phyloP scores from a whole-genome alignment of 2,113 vertebrate genomes.

The Macroglossus sobrinus region DNA sequence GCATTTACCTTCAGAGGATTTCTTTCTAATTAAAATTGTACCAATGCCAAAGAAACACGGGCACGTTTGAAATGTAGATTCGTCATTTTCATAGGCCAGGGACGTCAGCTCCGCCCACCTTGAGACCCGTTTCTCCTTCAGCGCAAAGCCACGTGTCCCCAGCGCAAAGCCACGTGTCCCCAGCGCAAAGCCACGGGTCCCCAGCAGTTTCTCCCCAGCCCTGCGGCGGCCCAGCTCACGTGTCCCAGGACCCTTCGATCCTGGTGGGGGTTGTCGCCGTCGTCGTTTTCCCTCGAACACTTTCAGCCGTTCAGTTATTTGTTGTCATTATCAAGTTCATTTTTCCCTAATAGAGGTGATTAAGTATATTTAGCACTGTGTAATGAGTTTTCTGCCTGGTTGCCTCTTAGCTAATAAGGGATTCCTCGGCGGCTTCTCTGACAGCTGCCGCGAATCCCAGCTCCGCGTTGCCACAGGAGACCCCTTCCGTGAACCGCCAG shows the following conservation, averaged over 20 bases:
- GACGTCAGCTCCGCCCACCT: slow-evolving; percentile 38
- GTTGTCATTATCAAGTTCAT: slow-evolving; percentile 94
- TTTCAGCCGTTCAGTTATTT: slow-evolving; percentile 93
- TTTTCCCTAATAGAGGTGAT: slow-evolving; percentile 97
- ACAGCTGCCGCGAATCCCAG: slow-evolving; percentile 87
- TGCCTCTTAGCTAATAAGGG: slow-evolving; percentile 97
- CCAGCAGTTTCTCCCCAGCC: neutral
- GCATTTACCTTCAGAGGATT: slow-evolving; percentile 46
- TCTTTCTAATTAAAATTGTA: slow-evolving; percentile 74
- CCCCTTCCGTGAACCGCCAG: slow-evolving; percentile 81
- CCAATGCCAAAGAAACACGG: slow-evolving; percentile 62
- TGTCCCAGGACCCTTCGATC: neutral
- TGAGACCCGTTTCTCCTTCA: slow-evolving; percentile 31
- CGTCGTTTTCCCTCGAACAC: slow-evolving; percentile 72
- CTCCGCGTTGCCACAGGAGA: slow-evolving; percentile 80
- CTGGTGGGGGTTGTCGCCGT: slow-evolving; percentile 41
- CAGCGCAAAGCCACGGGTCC: fast-evolving
- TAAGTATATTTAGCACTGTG: slow-evolving; percentile 98
- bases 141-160: fast-evolving
- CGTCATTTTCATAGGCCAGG: slow-evolving; percentile 62
- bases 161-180: fast-evolving
- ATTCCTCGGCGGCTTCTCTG: slow-evolving; percentile 86
- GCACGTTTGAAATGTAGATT: slow-evolving; percentile 73
- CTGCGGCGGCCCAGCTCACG: neutral
- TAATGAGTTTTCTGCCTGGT: slow-evolving; percentile 99